These are phyloP conservation scores for Lepidurus arcticus DNA, from an alignment of 1,140 invertebrate genomes.

Conservation along the genomic window DNA sequence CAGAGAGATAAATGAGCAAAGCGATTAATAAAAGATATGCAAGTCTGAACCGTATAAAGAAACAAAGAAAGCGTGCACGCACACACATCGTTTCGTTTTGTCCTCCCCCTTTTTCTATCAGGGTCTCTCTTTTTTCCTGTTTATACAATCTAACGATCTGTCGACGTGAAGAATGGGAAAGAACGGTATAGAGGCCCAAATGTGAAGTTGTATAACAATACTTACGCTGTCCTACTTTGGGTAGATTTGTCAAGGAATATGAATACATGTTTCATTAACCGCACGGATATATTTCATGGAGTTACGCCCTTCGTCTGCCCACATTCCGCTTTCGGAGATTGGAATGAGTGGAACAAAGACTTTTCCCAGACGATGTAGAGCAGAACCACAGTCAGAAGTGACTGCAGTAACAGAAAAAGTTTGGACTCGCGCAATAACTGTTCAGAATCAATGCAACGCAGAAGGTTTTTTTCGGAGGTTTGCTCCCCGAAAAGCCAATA, in stretches of 20 bases:
- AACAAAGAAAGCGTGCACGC: neutral
- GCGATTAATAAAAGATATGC: neutral
- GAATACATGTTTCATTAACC: neutral
- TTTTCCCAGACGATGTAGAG: neutral
- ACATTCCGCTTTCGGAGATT: neutral
- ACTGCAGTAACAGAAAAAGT: neutral
- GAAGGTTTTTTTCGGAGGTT: neutral
- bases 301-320: neutral
- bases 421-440: neutral
- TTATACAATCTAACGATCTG: neutral
- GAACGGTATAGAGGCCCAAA: neutral
- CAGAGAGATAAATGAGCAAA: neutral
- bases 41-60: neutral
- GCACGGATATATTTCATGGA: neutral
- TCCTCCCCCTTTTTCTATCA: neutral
- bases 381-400: neutral
- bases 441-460: neutral
- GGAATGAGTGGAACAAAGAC: neutral
- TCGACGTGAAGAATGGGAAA: neutral
- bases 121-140: neutral
- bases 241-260: constrained; percentile 5
- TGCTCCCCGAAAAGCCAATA: no score
- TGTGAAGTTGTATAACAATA: neutral
- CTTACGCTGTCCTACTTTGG: neutral
- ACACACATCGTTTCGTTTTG: neutral